Conservation (phyloP, 2,797 vertebrate genomes). For the Sebastes flavidus region DNA sequence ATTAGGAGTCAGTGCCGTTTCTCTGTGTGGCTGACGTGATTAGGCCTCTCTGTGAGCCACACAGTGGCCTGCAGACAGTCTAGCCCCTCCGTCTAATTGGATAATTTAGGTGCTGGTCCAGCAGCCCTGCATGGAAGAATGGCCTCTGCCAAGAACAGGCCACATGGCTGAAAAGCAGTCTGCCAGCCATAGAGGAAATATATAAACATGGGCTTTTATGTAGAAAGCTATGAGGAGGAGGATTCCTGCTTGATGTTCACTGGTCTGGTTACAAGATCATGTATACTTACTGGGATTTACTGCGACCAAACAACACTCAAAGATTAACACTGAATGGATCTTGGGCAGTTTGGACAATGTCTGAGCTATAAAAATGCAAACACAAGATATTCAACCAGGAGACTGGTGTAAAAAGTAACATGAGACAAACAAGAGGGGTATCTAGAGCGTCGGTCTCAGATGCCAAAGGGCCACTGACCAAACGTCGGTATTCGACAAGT, state of each 20-base stretch:
- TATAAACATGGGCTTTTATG: not conserved
- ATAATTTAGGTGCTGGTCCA: constrained; percentile 71
- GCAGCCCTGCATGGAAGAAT: constrained; percentile 56
- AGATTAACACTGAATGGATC: no score
- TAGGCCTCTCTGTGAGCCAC: constrained; percentile 60
- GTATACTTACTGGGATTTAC: not conserved
- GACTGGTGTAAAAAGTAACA: no score
- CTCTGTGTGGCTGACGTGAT: constrained; percentile 67
- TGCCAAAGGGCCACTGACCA: no score
- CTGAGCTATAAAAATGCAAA: not conserved
- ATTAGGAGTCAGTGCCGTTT: constrained; percentile 64
- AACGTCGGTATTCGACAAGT: no score
- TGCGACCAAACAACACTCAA: not conserved
- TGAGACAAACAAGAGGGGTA: no score
- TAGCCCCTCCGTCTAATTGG: constrained; percentile 66
- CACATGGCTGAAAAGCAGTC: constrained; percentile 50
- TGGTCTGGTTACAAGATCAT: not conserved
- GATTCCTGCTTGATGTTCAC: not conserved
- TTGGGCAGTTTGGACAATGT: not conserved
- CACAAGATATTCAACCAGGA: no score
- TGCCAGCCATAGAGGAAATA: constrained; percentile 42
- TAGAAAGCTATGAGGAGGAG: not conserved
- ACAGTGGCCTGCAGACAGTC: constrained; percentile 52
- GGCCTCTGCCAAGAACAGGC: constrained; percentile 61
- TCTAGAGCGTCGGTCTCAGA: no score